phyloP scores from a whole-genome alignment of 2,797 vertebrate species.

The Uromys caudimaculatus region DNA sequence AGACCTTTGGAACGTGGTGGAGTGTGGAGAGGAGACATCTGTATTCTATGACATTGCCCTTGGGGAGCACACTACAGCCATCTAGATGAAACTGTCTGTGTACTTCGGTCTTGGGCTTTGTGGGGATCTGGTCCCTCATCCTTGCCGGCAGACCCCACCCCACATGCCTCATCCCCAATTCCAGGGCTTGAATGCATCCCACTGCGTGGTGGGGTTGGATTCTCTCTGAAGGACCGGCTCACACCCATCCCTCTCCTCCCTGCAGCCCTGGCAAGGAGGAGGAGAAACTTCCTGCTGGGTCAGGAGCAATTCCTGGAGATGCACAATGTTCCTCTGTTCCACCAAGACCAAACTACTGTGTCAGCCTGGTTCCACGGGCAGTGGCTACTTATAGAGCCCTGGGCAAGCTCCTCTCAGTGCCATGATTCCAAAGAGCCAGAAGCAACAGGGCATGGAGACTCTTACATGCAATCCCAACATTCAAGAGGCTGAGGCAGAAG shows the following conservation, averaged over 20 bases:
- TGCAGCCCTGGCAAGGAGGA: not conserved
- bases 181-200: too few relatives aligned
- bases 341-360: not conserved
- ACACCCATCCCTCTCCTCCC: not conserved
- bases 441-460: not conserved
- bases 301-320: not conserved
- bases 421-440: not conserved
- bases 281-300: not conserved
- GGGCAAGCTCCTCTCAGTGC: not conserved
- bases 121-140: too few relatives aligned
- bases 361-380: too few relatives aligned
- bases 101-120: not conserved
- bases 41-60: fast-evolving
- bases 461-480: not conserved
- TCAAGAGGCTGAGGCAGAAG: not conserved
- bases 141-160: fast-evolving
- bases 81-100: not conserved
- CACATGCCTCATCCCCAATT: not conserved
- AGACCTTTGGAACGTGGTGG: fast-evolving
- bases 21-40: too few relatives aligned
- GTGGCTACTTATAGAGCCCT: not conserved
- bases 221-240: not conserved
- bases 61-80: not conserved
- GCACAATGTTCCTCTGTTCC: fast-evolving
- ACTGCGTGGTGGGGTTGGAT: fast-evolving